Base-by-base conservation (phyloP, 2,888 invertebrate genomes). In the Leptinotarsa tumamoca region DNA sequence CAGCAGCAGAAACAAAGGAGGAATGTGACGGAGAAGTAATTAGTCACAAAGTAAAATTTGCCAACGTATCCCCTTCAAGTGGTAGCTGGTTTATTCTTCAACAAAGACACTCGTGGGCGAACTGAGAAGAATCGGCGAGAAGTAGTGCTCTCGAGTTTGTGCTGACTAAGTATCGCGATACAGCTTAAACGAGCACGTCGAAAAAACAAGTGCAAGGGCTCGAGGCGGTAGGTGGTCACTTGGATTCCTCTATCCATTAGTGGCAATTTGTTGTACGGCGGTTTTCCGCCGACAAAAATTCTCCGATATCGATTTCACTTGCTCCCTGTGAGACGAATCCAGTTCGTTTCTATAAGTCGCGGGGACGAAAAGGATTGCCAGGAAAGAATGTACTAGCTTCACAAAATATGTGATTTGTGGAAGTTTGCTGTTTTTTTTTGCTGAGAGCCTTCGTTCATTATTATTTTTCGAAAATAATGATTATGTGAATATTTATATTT, bases 141-240 rank as follows among this genome's bases (percentile, higher is more conserved):
- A 76, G 76, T 76, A 79, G 80, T 74, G 79, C 79, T 75, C 82
- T 83, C 79, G 76, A 83, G 73, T 76, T 83, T 81, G 80, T 81
- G 82, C 82, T 82, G 82, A 82, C 80, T 83, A 80, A 81, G 81
- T 82, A 81, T 78, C 78, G 66, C 79, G 77, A 76, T 79, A 78
- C 79, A 77, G 79, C 76, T 79, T 77, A 78, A 79, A 73, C 78
- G 77, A 79, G 79, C 80, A 80, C 80, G 78, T 80, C 80, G 75
- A 74, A 80, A 81, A 80, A 80, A 80, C 79, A 76, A 80, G 77
- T 76, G 78, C 76, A 50, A 67, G 68, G 66, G 72, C 69, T 72
- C 43, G 67, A 63, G 43, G 63, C 63, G 43, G 63, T 63, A 63
- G 63, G 63, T 63, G 63, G 63, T 63, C 63, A 63, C 63, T 63